Evolutionary conservation across 2,797 vertebrate species (phyloP).

Genomic region (Cossypha caffra): DNA sequence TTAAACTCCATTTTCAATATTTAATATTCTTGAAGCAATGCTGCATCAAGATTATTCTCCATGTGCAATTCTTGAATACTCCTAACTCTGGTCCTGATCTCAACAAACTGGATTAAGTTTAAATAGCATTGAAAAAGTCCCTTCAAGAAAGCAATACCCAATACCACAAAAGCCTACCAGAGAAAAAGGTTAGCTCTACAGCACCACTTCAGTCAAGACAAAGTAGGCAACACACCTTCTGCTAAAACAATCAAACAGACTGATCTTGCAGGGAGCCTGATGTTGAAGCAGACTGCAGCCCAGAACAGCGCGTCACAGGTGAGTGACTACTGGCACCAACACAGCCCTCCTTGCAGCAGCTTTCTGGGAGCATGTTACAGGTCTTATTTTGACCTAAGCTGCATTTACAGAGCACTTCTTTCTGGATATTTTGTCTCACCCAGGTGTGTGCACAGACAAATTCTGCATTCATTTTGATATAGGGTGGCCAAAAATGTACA

Average conservation of each 20-base stretch:
- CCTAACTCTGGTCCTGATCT: neutral
- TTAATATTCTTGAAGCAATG: neutral
- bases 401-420: neutral
- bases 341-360: neutral
- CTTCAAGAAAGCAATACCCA: neutral
- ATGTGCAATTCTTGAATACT: neutral
- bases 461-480: neutral
- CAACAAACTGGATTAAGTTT: neutral
- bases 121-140: neutral
- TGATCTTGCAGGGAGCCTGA: neutral
- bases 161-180: neutral
- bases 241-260: neutral
- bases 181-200: neutral
- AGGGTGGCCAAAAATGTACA: neutral
- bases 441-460: fast-evolving
- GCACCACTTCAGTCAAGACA: neutral
- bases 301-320: neutral
- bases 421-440: neutral
- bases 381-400: neutral
- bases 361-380: neutral
- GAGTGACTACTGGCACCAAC: neutral
- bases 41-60: neutral
- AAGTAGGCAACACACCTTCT: neutral
- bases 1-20: neutral
- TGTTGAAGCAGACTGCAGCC: neutral